A percentile compares a stretch with the other conserved stretches of the same genome.
phyloP scores from a whole-genome alignment of 2,888 invertebrate genomes.

The Chymomyza procnemis region DNA sequence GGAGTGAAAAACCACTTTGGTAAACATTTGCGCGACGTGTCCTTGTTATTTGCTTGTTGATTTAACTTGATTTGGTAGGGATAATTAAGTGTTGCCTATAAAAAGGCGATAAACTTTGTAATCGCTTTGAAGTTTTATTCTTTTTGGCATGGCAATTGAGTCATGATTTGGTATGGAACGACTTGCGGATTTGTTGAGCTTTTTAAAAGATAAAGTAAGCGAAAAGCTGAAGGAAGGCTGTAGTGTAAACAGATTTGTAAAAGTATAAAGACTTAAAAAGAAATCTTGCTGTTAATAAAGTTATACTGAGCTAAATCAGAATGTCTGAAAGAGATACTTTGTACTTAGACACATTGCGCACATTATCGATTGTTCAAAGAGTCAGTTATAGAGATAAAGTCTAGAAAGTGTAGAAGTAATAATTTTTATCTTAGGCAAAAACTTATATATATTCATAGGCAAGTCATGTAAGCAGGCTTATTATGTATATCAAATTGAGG shows the following conservation, averaged over 20 bases:
- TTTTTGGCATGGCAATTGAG: constrained; percentile 21
- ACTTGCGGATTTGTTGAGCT: background rate
- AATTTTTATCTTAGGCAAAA: no score
- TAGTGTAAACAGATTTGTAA: background rate
- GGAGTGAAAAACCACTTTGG: constrained; percentile 19
- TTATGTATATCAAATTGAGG: no score
- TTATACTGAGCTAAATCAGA: no score
- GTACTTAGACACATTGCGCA: no score
- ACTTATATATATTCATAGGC: no score
- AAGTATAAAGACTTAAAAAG: no score
- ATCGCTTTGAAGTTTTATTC: constrained; percentile 29
- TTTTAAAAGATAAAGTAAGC: background rate
- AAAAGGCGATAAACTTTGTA: constrained; percentile 21
- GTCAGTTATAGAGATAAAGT: no score
- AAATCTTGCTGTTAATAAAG: no score
- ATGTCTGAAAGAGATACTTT: no score
- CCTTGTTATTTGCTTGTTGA: constrained; percentile 4
- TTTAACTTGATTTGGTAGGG: constrained; percentile 52
- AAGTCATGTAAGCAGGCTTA: no score
- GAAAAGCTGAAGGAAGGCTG: background rate
- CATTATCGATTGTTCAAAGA: no score
- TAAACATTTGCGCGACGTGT: constrained; percentile 24
- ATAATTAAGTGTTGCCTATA: constrained; percentile 44
- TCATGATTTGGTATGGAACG: background rate
- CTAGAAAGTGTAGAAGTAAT: no score